A percentile compares a stretch with the other conserved stretches of the same genome.
Evolutionary conservation across 2,113 vertebrate species (phyloP).

Genomic region (Oceanodroma tethys): DNA sequence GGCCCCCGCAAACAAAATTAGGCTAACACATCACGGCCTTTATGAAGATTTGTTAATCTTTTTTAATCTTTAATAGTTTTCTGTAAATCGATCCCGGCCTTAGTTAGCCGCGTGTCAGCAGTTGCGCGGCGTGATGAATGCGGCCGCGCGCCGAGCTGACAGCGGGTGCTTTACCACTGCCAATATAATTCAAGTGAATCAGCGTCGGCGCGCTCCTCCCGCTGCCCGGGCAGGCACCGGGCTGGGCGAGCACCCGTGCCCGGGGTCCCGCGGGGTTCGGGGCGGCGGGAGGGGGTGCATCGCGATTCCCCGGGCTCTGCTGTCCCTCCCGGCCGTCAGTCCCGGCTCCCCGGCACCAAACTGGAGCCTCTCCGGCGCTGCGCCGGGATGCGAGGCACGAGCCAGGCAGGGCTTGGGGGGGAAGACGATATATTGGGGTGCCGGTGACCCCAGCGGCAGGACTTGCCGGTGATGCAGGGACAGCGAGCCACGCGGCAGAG

Average conservation of each 20-base stretch:
- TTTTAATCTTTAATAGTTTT: not conserved
- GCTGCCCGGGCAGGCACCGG: not conserved
- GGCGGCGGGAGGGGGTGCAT: rapidly evolving
- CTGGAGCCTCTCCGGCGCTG: not conserved
- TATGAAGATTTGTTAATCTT: not conserved
- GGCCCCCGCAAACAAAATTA: not conserved
- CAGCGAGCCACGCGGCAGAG: not conserved
- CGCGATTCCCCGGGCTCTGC: not conserved
- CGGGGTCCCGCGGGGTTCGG: not conserved
- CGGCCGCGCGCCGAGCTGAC: not conserved
- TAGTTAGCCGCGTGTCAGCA: not conserved
- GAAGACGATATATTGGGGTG: not conserved
- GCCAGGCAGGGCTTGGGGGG: not conserved
- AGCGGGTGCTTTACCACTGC: not conserved
- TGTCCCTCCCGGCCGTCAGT: not conserved
- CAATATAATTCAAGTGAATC: not conserved
- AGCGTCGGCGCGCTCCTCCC: not conserved
- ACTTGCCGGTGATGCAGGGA: not conserved
- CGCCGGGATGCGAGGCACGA: rapidly evolving
- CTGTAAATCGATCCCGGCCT: not conserved
- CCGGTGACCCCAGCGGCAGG: not conserved
- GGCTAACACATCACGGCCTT: not conserved
- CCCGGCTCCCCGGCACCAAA: not conserved
- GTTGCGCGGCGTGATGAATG: not conserved
- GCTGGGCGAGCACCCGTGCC: not conserved